Evolutionary conservation across 2,113 vertebrate species (phyloP).

Genomic region (Dasyurus viverrinus): DNA sequence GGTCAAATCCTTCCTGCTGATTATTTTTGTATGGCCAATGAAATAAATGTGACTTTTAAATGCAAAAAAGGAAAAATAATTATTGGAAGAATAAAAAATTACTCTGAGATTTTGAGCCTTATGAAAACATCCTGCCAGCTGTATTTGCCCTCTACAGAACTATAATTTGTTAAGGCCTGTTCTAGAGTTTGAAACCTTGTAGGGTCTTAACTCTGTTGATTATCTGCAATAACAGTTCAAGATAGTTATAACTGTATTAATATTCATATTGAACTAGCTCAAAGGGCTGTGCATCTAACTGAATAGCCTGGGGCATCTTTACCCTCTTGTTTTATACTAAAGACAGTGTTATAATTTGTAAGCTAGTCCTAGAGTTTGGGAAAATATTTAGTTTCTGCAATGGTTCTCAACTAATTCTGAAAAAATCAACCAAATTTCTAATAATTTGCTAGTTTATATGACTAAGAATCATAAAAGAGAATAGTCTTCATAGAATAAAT

Average conservation of each 20-base stretch:
- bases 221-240: not conserved
- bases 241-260: not conserved
- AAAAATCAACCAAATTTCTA: not conserved
- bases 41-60: not conserved
- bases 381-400: not conserved
- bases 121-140: not conserved
- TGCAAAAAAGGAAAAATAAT: not conserved
- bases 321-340: not conserved
- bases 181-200: not conserved
- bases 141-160: not conserved
- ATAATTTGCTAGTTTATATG: not conserved
- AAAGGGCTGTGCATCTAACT: not conserved
- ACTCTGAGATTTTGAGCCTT: not conserved
- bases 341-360: not conserved
- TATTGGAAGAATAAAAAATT: not conserved
- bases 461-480: not conserved
- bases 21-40: not conserved
- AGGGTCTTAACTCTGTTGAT: not conserved
- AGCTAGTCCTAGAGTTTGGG: not conserved
- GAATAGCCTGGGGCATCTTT: not conserved
- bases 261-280: not conserved
- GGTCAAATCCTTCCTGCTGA: not conserved
- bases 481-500: not conserved
- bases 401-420: not conserved
- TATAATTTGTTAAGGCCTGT: not conserved